Percentiles rank a stretch among this genome's conserved stretches.
phyloP scores from a whole-genome alignment of 2,113 vertebrate species.

The Anguilla rostrata region DNA sequence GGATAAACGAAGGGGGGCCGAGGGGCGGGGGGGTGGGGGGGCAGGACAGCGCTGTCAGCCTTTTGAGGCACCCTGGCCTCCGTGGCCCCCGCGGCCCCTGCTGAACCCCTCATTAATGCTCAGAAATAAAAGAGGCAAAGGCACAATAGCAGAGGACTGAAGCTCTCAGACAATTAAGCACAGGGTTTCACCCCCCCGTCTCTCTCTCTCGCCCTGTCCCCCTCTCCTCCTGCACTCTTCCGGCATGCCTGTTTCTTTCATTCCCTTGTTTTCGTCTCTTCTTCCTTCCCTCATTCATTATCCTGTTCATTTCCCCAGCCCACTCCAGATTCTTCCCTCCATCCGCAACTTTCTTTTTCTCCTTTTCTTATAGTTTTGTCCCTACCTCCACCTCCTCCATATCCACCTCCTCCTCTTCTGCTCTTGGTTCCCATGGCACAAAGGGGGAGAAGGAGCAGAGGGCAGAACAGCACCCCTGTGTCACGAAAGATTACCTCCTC shows the following conservation, averaged over 20 bases:
- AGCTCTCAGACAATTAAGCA: constrained; percentile 35
- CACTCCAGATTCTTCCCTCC: neutral
- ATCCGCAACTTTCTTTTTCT: neutral
- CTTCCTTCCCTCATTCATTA: neutral
- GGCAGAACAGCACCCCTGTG: neutral
- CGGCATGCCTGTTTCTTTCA: neutral
- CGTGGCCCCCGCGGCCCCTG: constrained; percentile 37
- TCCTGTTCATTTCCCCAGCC: neutral
- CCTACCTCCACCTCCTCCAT: neutral
- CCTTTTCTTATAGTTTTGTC: neutral
- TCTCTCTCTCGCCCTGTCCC: constrained; percentile 20
- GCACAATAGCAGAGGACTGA: constrained; percentile 43
- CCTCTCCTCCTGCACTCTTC: constrained; percentile 37
- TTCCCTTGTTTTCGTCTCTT: neutral
- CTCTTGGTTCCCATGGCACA: neutral
- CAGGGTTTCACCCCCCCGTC: constrained; percentile 15
- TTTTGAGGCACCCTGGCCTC: constrained; percentile 27
- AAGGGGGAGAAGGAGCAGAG: neutral
- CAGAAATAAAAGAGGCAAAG: constrained; percentile 39
- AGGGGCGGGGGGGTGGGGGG: constrained; percentile 31
- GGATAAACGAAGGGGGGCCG: constrained; percentile 26
- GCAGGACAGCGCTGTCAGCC: constrained; percentile 43
- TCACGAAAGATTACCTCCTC: neutral
- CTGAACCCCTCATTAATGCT: constrained; percentile 50
- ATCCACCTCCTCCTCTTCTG: neutral